These are phyloP conservation scores for Fragum sueziense DNA, from an alignment of 2,888 invertebrate species.

Conservation along the genomic window DNA sequence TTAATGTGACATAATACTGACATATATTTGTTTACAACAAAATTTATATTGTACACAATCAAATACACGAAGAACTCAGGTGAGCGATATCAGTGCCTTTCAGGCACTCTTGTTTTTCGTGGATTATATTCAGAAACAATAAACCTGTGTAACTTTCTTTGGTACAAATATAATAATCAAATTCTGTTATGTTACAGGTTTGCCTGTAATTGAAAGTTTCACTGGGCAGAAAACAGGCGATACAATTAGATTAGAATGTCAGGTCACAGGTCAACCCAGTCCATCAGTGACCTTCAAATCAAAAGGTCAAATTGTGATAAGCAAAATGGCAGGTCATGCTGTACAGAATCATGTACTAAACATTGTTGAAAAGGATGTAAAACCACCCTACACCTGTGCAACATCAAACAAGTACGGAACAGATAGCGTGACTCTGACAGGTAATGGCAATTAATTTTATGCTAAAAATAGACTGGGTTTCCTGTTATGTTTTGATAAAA, in stretches of 20 bases:
- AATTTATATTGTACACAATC: too few species aligned
- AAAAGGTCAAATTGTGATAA: conserved; percentile 43
- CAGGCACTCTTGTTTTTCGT: too few species aligned
- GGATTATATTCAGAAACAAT: too few species aligned
- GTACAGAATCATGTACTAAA: conserved; percentile 27
- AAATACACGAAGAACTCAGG: too few species aligned
- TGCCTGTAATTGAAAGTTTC: conserved; percentile 43
- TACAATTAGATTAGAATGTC: conserved; percentile 37
- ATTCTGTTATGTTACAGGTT: conserved; percentile 40
- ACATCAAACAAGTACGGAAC: conserved; percentile 46
- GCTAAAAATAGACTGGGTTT: too few species aligned
- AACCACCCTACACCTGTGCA: conserved; percentile 39
- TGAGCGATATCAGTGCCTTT: too few species aligned
- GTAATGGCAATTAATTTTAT: conserved; percentile 22
- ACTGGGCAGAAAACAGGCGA: conserved; percentile 25
- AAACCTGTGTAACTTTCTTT: too few species aligned
- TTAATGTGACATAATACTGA: too few species aligned
- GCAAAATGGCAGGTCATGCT: conserved; percentile 40
- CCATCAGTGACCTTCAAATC: conserved; percentile 51
- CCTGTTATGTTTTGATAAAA: too few species aligned
- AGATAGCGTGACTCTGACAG: conserved; percentile 24
- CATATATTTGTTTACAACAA: too few species aligned
- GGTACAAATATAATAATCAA: too few species aligned
- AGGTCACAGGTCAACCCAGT: conserved; percentile 35
- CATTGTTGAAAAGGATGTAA: conserved; percentile 26